Evolutionary conservation across 2,797 vertebrate genomes (phyloP), one percentile per base, ranked within the genome.

Genomic region (Passerculus sandwichensis): DNA sequence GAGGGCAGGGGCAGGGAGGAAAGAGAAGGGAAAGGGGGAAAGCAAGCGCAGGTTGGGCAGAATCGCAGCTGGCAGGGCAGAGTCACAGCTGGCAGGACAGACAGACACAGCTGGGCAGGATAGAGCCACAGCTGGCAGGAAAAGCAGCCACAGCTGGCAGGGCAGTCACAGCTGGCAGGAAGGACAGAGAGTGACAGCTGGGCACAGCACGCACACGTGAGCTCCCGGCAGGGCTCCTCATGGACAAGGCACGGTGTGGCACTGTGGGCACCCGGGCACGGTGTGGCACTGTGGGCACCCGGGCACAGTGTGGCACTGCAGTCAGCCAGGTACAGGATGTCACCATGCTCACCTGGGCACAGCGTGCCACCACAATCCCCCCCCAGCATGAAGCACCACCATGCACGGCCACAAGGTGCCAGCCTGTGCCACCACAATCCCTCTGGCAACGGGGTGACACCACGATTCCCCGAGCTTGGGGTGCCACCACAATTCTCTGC

Each of bases 181-280:
- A 9, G 27, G 29, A 17, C 11, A 44, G 7, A 48, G 62, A 47
- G 65, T 1, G 36, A 36, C 15, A 53, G 47, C 66, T 4, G 54
- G 88, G 75, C 18, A 10, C 29, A 12, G 84, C 18, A 0, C 2
- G 93, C 94, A 64, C 95, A 92, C 84, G 76, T 77, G 93, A 89
- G 95, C 89, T 92, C 74, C 76, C 69, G 4, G 6, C 67, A 38
- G 56, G 70, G 86, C 85, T 89, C 92, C 96, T 91, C 86, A 86
- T 92, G 92, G 86, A 93, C 85, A 70, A 54, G 88, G 85, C 82
- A 26, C 0, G 5, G 73, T 0, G 25, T 32, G 78, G 7, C 45
- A 47, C 45, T 5, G 21, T 15, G 40, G 40, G 45, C 45, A 47
- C 45, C 45, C 21, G 6, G 45, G 45, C 45, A 21, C 21, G 1